These are phyloP conservation scores for Drosophila rubida DNA, from an alignment of 2,888 invertebrate genomes.

Conservation along the genomic window DNA sequence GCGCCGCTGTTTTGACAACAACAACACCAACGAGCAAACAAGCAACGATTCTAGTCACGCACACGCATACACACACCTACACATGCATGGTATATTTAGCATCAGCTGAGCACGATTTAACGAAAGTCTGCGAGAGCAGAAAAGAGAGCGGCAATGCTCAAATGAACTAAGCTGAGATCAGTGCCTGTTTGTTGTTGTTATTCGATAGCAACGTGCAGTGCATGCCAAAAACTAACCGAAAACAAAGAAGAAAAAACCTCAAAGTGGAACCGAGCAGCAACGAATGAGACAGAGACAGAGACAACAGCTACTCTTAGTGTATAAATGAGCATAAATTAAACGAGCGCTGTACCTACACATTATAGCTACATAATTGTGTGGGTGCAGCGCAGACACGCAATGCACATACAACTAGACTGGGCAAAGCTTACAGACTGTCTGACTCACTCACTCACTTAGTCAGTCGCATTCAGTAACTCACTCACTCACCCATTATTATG, in stretches of 20 bases:
- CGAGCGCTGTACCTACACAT: slow-evolving; percentile 7
- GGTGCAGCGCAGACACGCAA: slow-evolving; percentile 37
- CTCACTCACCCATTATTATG: slow-evolving; percentile 27
- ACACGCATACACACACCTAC: slow-evolving; percentile 29
- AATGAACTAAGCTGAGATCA: slow-evolving; percentile 66
- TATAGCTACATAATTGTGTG: slow-evolving; percentile 6
- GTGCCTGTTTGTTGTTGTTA: slow-evolving; percentile 14
- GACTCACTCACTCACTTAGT: slow-evolving; percentile 12
- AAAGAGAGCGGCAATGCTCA: slow-evolving; percentile 34
- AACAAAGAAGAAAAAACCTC: background rate
- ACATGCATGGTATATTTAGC: slow-evolving; percentile 16
- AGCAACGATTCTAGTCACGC: slow-evolving; percentile 75
- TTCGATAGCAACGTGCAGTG: slow-evolving; percentile 48
- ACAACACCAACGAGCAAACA: slow-evolving; percentile 51
- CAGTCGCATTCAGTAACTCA: slow-evolving; percentile 9
- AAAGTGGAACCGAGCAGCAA: slow-evolving; percentile 27
- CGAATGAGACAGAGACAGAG: slow-evolving; percentile 24
- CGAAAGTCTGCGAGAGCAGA: slow-evolving; percentile 13
- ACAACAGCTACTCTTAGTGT: slow-evolving; percentile 32
- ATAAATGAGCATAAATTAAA: slow-evolving; percentile 67
- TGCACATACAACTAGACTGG: slow-evolving; percentile 27
- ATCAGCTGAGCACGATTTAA: slow-evolving; percentile 40
- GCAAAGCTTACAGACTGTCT: slow-evolving; percentile 16
- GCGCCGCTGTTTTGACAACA: slow-evolving; percentile 74
- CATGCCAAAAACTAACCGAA: slow-evolving; percentile 44